phyloP scores from a whole-genome alignment of 2,888 invertebrate species.

The Anoplius nigerrimus region DNA sequence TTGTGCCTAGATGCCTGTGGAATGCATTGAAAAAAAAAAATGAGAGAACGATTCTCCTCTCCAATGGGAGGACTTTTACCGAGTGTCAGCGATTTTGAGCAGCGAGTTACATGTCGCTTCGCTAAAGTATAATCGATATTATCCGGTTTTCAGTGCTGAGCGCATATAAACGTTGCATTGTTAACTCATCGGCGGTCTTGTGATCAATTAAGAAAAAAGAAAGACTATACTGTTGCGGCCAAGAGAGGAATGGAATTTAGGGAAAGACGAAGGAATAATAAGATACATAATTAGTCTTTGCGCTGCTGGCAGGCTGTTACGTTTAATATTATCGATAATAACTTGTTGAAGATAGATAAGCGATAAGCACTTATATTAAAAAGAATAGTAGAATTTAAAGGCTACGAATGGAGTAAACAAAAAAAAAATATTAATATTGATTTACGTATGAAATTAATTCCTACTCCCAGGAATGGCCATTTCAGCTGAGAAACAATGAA shows the following conservation, averaged over 20 bases:
- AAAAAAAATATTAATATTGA: conserved; percentile 42
- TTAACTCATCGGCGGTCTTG: conserved; percentile 51
- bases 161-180: conserved; percentile 49
- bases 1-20: conserved; percentile 60
- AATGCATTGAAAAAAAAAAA: conserved; percentile 50
- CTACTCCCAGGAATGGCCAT: conserved; percentile 53
- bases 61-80: conserved; percentile 19
- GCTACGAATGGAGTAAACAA: conserved; percentile 50
- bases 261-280: conserved; percentile 25
- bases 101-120: conserved; percentile 50
- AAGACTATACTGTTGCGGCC: conserved; percentile 39
- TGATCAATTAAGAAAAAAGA: conserved; percentile 25
- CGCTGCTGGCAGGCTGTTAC: conserved; percentile 75
- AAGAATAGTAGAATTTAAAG: conserved; percentile 59
- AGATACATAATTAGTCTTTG: conserved; percentile 61
- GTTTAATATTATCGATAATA: conserved; percentile 71
- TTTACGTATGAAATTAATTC: conserved; percentile 58
- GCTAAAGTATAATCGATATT: conserved; percentile 57
- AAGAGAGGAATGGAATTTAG: conserved; percentile 21
- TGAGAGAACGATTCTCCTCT: conserved; percentile 28
- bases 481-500: conserved; percentile 61
- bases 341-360: conserved; percentile 71
- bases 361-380: conserved; percentile 70
- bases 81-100: conserved; percentile 34
- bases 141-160: conserved; percentile 52